These are phyloP conservation scores for Thamnophis elegans DNA, from an alignment of 2,797 vertebrate species.

Conservation along the genomic window DNA sequence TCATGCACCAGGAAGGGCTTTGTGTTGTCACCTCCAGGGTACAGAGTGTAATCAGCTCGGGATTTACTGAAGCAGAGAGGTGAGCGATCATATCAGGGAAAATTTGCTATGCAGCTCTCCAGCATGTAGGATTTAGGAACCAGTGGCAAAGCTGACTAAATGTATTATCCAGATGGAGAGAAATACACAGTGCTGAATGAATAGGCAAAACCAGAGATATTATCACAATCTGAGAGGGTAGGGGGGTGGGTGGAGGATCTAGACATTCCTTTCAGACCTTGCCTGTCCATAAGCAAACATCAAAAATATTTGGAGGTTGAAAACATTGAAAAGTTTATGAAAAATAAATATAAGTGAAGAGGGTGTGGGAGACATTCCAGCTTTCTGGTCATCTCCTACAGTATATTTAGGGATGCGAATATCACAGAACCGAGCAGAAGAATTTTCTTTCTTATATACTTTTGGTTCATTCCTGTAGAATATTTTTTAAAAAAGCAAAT, in stretches of 20 bases:
- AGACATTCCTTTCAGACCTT: not conserved
- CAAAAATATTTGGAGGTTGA: not conserved
- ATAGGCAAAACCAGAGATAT: not conserved
- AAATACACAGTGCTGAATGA: not conserved
- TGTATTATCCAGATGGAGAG: not conserved
- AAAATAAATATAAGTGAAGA: not conserved
- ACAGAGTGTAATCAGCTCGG: not conserved
- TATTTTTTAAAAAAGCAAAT: not conserved
- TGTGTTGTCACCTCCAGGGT: conserved; percentile 2
- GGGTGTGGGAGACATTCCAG: not conserved
- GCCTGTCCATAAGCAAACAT: not conserved
- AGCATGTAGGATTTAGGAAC: not conserved
- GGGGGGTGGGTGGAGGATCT: not conserved
- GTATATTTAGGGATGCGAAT: not conserved
- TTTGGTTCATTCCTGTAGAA: not conserved
- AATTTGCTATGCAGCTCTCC: not conserved
- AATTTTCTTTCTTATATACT: not conserved
- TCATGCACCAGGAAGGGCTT: conserved; percentile 10
- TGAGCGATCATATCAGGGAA: not conserved
- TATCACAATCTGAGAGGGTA: not conserved
- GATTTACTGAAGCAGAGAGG: conserved; percentile 8
- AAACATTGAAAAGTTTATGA: not conserved
- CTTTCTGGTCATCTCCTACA: not conserved
- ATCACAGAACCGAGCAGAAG: not conserved
- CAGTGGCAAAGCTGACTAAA: not conserved